These are phyloP conservation scores for Luperina nickerlii DNA, from an alignment of 2,888 invertebrate species.

Conservation along the genomic window DNA sequence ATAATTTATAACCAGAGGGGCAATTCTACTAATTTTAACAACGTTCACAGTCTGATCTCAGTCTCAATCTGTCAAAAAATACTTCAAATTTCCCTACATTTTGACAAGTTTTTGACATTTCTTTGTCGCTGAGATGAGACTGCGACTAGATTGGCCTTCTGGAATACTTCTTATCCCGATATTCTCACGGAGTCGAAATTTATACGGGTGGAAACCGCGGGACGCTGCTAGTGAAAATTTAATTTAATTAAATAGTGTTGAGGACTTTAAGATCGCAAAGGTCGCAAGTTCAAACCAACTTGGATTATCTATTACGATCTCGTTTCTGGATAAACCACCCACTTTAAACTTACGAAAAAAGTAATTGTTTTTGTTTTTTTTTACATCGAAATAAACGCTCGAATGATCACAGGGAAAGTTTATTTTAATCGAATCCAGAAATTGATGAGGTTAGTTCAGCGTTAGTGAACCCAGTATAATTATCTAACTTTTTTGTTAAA, in stretches of 20 bases:
- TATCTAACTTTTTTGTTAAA: constrained; percentile 55
- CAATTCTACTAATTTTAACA: no score
- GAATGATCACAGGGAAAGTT: constrained; percentile 64
- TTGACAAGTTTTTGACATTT: no score
- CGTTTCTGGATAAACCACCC: constrained; percentile 30
- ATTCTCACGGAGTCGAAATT: not conserved
- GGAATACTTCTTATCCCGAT: not conserved
- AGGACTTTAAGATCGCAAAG: constrained; percentile 4
- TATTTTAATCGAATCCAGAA: constrained; percentile 52
- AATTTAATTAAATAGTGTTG: constrained; percentile 25
- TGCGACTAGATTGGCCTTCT: no score
- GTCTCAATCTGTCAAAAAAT: no score
- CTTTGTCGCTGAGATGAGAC: no score
- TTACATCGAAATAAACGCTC: constrained; percentile 48
- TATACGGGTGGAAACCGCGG: not conserved
- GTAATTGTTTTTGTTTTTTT: constrained; percentile 58
- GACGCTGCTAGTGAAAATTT: constrained; percentile 2
- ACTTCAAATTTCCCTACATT: no score
- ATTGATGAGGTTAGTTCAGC: constrained; percentile 62
- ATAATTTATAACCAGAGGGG: no score
- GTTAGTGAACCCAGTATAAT: constrained; percentile 56
- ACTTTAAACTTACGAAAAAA: constrained; percentile 40
- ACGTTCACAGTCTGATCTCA: no score
- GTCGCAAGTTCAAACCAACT: constrained; percentile 26
- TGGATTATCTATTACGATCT: constrained; percentile 50